Conservation (phyloP, 2,113 vertebrate species). For the Eublepharis macularius region DNA sequence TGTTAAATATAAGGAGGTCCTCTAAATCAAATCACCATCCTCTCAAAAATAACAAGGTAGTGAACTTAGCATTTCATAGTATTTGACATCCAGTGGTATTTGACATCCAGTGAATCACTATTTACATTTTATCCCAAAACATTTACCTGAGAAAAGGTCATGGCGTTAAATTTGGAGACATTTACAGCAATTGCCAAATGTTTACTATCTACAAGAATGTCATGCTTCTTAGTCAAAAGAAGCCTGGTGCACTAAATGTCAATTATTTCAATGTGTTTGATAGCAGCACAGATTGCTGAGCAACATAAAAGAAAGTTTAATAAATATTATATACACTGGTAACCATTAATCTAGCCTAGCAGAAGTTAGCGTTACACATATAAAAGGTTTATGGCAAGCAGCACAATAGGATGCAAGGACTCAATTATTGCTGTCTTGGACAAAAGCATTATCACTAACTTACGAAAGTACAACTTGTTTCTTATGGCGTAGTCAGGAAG, state of each 20-base stretch:
- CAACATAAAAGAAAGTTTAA: constrained; percentile 76
- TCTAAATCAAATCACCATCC: constrained; percentile 71
- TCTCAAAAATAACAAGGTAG: constrained; percentile 75
- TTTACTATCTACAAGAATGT: constrained; percentile 83
- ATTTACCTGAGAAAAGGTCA: constrained; percentile 86
- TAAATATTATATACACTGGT: constrained; percentile 80
- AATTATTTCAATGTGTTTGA: constrained; percentile 82
- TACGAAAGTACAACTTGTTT: constrained; percentile 52
- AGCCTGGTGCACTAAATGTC: constrained; percentile 79
- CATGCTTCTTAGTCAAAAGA: constrained; percentile 79
- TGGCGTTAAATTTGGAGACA: constrained; percentile 81
- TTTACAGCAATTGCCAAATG: constrained; percentile 83
- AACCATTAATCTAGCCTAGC: constrained; percentile 73
- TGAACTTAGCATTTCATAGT: constrained; percentile 74
- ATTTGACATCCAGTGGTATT: constrained; percentile 81
- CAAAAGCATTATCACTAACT: constrained; percentile 54
- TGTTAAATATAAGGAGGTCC: constrained; percentile 58
- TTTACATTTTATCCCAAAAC: constrained; percentile 86
- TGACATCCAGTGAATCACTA: constrained; percentile 77
- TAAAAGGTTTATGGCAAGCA: constrained; percentile 72
- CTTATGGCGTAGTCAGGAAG: constrained; percentile 50
- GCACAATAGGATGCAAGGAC: constrained; percentile 70
- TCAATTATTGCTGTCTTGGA: constrained; percentile 70
- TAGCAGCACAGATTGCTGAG: constrained; percentile 76
- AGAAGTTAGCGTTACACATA: constrained; percentile 68